These are phyloP conservation scores for Sympetrum striolatum DNA, from an alignment of 2,888 invertebrate genomes.

Conservation along the genomic window DNA sequence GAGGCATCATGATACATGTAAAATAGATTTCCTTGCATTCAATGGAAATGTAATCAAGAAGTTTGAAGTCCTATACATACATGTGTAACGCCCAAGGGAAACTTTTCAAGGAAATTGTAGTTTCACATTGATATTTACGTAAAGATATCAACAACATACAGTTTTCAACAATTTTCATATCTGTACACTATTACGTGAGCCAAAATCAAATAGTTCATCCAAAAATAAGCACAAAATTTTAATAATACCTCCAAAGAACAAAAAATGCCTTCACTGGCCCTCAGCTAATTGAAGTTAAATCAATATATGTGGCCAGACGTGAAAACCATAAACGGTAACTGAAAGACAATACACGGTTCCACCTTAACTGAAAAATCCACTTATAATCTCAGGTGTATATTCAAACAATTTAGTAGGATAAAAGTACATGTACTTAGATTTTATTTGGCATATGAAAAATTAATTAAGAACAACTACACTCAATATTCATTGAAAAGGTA, in stretches of 20 bases:
- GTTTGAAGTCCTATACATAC: background rate
- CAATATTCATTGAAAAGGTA: conserved; percentile 38
- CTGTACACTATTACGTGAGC: background rate
- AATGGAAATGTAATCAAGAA: background rate
- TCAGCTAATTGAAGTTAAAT: background rate
- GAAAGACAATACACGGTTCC: background rate
- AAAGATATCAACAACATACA: background rate
- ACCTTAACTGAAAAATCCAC: background rate
- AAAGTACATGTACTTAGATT: conserved; percentile 42
- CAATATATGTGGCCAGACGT: background rate
- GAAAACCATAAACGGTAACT: background rate
- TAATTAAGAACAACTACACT: conserved; percentile 31
- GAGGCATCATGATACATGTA: background rate
- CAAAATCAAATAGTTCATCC: background rate
- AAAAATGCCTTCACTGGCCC: background rate
- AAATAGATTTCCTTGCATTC: background rate
- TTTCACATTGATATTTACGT: background rate
- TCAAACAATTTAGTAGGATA: conserved; percentile 33
- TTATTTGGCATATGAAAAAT: conserved; percentile 43
- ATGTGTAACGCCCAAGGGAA: background rate
- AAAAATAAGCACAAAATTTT: background rate
- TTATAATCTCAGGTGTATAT: conserved; percentile 1
- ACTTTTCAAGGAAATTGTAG: background rate
- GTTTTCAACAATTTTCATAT: background rate
- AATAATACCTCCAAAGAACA: background rate